These are phyloP conservation scores for Stichodactyla helianthus DNA, from an alignment of 64 coral and sea anemone species.

Conservation along the genomic window DNA sequence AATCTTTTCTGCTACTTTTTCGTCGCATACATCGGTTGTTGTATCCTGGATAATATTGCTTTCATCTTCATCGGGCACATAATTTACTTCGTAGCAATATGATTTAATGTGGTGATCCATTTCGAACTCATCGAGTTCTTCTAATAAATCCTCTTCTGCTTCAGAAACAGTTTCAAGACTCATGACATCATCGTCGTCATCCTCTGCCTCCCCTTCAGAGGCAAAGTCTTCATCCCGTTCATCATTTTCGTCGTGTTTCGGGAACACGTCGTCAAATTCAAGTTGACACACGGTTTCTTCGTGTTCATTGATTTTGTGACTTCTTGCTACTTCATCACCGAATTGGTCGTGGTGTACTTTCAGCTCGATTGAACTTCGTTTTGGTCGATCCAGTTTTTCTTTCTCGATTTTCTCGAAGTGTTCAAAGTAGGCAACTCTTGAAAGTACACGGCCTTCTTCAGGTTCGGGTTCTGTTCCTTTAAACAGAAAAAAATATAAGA, in stretches of 20 bases:
- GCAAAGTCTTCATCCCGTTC: constrained; percentile 42
- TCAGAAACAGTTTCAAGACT: constrained; percentile 63
- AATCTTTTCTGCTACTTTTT: background rate
- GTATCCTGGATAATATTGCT: background rate
- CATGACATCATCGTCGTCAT: constrained; percentile 39
- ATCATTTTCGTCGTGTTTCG: constrained; percentile 63
- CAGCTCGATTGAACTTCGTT: background rate
- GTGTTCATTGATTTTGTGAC: constrained; percentile 1
- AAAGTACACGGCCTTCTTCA: constrained; percentile 32
- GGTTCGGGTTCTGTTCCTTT: constrained; percentile 47
- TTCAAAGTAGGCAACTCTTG: constrained; percentile 58
- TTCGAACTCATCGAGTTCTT: constrained; percentile 12
- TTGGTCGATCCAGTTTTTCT: constrained; percentile 4
- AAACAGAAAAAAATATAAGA: background rate
- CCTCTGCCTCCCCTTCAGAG: constrained; percentile 42
- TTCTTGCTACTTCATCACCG: background rate
- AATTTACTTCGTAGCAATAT: constrained; percentile 21
- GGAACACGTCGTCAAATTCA: constrained; percentile 89
- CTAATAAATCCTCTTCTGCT: constrained; percentile 36
- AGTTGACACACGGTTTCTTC: constrained; percentile 59
- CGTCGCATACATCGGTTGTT: background rate
- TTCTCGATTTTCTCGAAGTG: constrained; percentile 18
- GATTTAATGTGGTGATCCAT: constrained; percentile 27
- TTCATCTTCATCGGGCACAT: constrained; percentile 8
- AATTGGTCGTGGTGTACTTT: constrained; percentile 10